phyloP scores from a whole-genome alignment of 2,113 vertebrate genomes.

The Passer domesticus region DNA sequence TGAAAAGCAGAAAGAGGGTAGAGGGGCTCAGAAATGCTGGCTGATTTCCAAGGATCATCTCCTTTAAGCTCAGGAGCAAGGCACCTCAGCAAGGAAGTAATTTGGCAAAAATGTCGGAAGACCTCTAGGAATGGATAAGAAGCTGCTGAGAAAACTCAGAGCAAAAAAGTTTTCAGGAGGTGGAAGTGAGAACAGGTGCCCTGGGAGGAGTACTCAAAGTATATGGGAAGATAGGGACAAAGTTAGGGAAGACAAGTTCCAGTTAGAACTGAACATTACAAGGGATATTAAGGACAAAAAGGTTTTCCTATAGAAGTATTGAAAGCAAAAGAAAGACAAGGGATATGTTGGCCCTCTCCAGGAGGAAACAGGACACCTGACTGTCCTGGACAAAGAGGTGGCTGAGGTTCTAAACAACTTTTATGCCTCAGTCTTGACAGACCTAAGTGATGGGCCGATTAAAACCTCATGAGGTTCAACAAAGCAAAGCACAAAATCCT shows the following conservation, averaged over 20 bases:
- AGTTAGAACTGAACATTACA: background rate
- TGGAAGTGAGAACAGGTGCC: background rate
- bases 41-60: background rate
- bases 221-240: background rate
- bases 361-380: background rate
- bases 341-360: background rate
- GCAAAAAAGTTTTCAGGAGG: background rate
- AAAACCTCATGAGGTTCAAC: background rate
- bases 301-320: background rate
- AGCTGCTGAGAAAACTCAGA: background rate
- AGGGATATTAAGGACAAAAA: background rate
- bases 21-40: background rate
- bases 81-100: background rate
- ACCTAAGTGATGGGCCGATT: background rate
- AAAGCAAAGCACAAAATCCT: background rate
- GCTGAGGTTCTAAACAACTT: background rate
- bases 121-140: background rate
- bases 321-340: background rate
- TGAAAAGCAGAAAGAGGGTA: background rate
- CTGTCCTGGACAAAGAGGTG: background rate
- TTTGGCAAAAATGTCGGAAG: rapidly evolving
- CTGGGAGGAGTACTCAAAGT: background rate
- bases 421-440: background rate
- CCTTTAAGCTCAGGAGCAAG: background rate
- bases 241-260: background rate